Percentiles rank a stretch among this genome's conserved stretches.
Conservation (phyloP, 2,888 invertebrate species). For the Plagodis pulveraria region DNA sequence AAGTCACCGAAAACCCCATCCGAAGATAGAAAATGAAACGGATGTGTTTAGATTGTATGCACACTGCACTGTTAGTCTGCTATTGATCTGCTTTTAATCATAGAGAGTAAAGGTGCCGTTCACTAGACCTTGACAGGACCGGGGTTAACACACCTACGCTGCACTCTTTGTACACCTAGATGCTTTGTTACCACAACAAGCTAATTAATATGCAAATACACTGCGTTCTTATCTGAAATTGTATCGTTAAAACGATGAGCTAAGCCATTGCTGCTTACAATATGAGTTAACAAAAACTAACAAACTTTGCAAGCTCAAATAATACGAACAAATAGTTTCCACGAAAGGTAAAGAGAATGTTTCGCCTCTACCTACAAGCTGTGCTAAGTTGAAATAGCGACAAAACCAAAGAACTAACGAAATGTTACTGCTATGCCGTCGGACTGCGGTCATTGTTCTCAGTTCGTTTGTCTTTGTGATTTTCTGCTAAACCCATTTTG, state of each 20-base stretch:
- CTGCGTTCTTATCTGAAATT: slow-evolving; percentile 4
- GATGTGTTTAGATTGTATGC: slow-evolving; percentile 15
- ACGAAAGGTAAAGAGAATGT: slow-evolving; percentile 38
- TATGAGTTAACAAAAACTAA: too few relatives aligned
- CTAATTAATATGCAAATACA: slow-evolving; percentile 36
- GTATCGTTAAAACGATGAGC: too few relatives aligned
- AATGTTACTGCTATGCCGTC: slow-evolving; percentile 37
- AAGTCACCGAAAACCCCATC: background rate
- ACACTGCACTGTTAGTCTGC: slow-evolving; percentile 5
- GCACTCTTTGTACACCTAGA: slow-evolving; percentile 30
- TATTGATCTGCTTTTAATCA: slow-evolving; percentile 33
- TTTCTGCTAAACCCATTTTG: slow-evolving; percentile 52
- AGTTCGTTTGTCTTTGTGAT: slow-evolving; percentile 55
- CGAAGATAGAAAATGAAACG: slow-evolving; percentile 13
- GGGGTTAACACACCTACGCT: slow-evolving; percentile 41
- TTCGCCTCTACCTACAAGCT: slow-evolving; percentile 23
- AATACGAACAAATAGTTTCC: slow-evolving; percentile 37
- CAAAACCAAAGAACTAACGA: slow-evolving; percentile 44
- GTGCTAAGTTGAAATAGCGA: slow-evolving; percentile 31
- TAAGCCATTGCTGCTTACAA: background rate
- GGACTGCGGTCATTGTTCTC: slow-evolving; percentile 52
- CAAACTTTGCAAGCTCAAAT: slow-evolving; percentile 23
- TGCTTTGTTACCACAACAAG: slow-evolving; percentile 37
- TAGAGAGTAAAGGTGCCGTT: slow-evolving; percentile 37
- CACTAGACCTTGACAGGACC: slow-evolving; percentile 40